These are phyloP conservation scores for Congeria kusceri DNA, from an alignment of 2,888 invertebrate genomes.

Conservation along the genomic window DNA sequence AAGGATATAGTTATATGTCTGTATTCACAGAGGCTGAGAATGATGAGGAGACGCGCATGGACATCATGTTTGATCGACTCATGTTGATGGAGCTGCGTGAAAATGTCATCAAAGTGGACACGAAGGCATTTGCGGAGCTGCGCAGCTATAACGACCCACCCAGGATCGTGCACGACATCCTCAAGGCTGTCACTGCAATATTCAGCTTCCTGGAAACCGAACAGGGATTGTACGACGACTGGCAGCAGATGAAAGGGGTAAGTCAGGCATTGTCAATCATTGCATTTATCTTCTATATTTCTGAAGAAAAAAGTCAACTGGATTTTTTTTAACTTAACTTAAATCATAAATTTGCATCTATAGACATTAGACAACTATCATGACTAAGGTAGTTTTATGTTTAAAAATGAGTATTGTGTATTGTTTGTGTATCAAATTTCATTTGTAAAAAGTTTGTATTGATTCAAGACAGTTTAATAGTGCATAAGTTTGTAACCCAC, in stretches of 20 bases:
- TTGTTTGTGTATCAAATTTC: too few relatives aligned
- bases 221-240: slow-evolving; percentile 81
- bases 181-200: slow-evolving; percentile 81
- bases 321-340: too few relatives aligned
- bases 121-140: slow-evolving; percentile 83
- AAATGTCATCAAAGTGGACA: slow-evolving; percentile 82
- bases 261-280: slow-evolving; percentile 52
- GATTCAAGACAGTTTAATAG: too few relatives aligned
- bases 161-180: slow-evolving; percentile 79
- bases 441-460: too few relatives aligned
- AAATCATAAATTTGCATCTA: too few relatives aligned
- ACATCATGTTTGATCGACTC: slow-evolving; percentile 84
- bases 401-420: too few relatives aligned
- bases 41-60: slow-evolving; percentile 80
- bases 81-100: slow-evolving; percentile 84
- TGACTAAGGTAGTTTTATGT: too few relatives aligned
- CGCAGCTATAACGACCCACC: slow-evolving; percentile 83
- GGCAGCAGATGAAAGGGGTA: slow-evolving; percentile 82
- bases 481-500: too few relatives aligned
- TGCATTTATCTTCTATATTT: too few relatives aligned
- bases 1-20: neutral
- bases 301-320: too few relatives aligned
- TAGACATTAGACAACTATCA: too few relatives aligned
- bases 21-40: slow-evolving; percentile 79
- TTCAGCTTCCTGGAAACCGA: slow-evolving; percentile 80